Base-by-base conservation (phyloP, 2,888 invertebrate species). In the Lepidochitona cinerea region DNA sequence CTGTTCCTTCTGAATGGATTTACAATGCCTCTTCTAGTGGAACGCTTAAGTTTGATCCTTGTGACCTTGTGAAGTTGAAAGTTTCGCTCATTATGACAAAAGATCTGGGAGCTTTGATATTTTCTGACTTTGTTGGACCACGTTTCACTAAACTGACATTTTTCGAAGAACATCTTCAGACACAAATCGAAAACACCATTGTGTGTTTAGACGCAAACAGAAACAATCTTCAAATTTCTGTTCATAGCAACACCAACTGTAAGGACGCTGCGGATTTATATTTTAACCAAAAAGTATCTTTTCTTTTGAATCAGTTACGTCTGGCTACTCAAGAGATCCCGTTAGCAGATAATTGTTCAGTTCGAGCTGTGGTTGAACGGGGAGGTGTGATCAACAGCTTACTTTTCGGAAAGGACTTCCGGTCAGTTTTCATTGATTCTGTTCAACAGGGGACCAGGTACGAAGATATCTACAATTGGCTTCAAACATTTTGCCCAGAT, bases 391-490 rank as follows among this genome's bases (percentile, higher is more conserved):
- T 82, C 3, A 68, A 68, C 23, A 76, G 79, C 12, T 52, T 87
- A 5, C 75, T 86, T 26, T 82, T 83, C 82, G 83, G 84, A 37
- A 37, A 81, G 35, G 77, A 87, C 59, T 85, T 75, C 73, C 79
- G 81, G 49, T 74, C 79, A 33, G 72, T 84, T 26, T 73, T 79
- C 33, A 75, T 85, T 36, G 74, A 70, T 23, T 71, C 77, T 7
- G 70, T 72, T 14, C 41, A 37, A 23, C 37, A 68, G n/a, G 29
- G 36, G 7, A 68, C 75, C 1, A 76, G 74, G 7, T 73, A 75
- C 52, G 68, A 68, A 29, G 66, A 37, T 6, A 67, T 80, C 2
- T 37, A 53, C 35, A 37, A 49, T n/a, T 78, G 76, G 36, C 83
- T 82, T 74, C 72, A 75, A 23, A 12, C 54, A 12, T 80, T 80